Conservation (phyloP, 37 sponge, comb jelly and placozoan species). For the Ianthella basta region DNA sequence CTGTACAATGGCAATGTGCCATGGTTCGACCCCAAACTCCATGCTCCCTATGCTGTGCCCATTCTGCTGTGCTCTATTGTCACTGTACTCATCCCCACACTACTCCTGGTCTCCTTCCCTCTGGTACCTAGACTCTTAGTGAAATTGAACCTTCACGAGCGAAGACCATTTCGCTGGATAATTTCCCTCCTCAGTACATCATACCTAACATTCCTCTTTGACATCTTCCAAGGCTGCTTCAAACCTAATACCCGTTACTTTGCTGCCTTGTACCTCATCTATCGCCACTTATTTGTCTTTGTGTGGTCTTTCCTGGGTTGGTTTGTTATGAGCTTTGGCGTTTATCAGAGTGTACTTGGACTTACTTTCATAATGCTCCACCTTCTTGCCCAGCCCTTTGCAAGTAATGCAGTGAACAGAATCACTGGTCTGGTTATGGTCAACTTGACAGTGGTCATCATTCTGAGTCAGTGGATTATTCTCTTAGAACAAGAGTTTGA, state of each 20-base stretch:
- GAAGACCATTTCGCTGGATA: background rate
- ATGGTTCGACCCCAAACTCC: background rate
- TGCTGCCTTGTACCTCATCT: constrained; percentile 18
- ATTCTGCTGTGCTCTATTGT: background rate
- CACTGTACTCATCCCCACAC: background rate
- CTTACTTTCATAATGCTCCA: background rate
- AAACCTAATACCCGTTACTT: background rate
- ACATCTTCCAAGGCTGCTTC: constrained; percentile 31
- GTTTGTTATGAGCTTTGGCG: background rate
- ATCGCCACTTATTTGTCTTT: background rate
- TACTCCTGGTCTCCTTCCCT: constrained; percentile 7
- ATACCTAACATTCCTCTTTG: constrained; percentile 18
- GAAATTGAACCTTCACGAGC: background rate
- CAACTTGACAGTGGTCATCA: background rate
- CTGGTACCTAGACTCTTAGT: background rate
- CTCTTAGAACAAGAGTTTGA: background rate
- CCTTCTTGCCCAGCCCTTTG: background rate
- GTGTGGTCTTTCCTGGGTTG: background rate
- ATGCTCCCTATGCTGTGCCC: constrained; percentile 25
- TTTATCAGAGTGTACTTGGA: background rate
- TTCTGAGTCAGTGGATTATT: background rate
- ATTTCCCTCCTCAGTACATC: background rate
- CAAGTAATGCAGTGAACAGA: background rate
- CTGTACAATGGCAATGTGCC: background rate
- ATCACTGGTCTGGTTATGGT: background rate